These are phyloP conservation scores for Copidosoma aretas DNA, from an alignment of 2,888 invertebrate species.

Conservation along the genomic window DNA sequence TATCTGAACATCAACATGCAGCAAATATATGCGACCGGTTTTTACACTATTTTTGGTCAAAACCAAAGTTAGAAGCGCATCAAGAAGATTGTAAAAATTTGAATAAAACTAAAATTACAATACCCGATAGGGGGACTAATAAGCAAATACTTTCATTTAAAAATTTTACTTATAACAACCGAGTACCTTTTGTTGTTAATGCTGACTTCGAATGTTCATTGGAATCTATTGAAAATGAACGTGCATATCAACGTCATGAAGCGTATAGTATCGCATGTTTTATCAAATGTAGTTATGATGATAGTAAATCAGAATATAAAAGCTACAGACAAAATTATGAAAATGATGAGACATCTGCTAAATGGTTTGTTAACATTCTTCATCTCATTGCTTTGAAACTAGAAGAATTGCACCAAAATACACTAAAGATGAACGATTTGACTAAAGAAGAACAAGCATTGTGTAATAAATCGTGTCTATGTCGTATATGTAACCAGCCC, in stretches of 20 bases:
- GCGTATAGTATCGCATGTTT: slow-evolving; percentile 44
- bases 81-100: slow-evolving; percentile 20
- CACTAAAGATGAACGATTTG: not conserved
- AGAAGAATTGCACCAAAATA: not conserved
- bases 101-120: slow-evolving; percentile 11
- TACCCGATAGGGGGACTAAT: slow-evolving; percentile 19
- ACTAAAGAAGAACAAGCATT: not conserved
- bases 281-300: slow-evolving; percentile 38
- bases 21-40: slow-evolving; percentile 41
- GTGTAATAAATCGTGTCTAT: slow-evolving; percentile 1
- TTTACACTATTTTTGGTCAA: slow-evolving; percentile 34
- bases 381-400: not conserved
- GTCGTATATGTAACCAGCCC: too few species aligned
- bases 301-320: too few species aligned
- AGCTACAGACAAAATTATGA: too few species aligned
- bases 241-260: not conserved
- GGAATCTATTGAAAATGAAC: slow-evolving; percentile 6
- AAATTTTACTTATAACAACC: slow-evolving; percentile 21
- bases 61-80: slow-evolving; percentile 19
- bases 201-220: slow-evolving; percentile 35
- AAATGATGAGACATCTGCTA: not conserved
- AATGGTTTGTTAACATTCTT: slow-evolving; percentile 18
- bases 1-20: not conserved
- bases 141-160: slow-evolving; percentile 23
- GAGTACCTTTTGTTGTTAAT: slow-evolving; percentile 31